Conservation (phyloP, 2,888 invertebrate genomes). For the Drosophila tanythrix region DNA sequence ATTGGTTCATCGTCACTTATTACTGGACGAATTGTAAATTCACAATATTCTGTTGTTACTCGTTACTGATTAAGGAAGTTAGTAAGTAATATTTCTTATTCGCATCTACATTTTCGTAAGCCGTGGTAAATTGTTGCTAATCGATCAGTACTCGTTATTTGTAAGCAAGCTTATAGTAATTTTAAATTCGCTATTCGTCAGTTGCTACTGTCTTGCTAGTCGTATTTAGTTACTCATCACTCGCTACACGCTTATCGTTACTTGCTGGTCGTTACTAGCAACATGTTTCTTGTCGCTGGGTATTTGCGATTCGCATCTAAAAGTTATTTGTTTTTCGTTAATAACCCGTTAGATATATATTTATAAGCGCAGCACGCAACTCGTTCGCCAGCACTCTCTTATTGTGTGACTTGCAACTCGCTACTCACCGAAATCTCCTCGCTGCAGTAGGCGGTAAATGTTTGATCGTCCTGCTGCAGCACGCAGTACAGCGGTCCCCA, state of each 20-base stretch:
- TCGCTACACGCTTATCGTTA: not conserved
- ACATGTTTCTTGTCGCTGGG: not conserved
- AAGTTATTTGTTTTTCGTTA: not conserved
- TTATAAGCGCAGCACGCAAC: not conserved
- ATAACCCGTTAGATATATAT: not conserved
- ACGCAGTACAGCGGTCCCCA: conserved; percentile 91
- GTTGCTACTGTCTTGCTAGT: not conserved
- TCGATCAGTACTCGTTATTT: not conserved
- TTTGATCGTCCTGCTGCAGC: conserved; percentile 89
- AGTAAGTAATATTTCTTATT: not conserved
- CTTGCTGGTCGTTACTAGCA: not conserved
- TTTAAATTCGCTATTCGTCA: not conserved
- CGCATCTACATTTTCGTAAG: not conserved
- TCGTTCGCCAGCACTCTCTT: not conserved
- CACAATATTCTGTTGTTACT: not conserved
- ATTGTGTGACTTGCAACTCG: not conserved
- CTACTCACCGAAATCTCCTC: conserved; percentile 90
- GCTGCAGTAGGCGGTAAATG: conserved; percentile 89
- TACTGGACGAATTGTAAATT: not conserved
- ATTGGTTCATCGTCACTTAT: not conserved
- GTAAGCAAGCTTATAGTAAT: not conserved
- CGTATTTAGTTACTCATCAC: not conserved
- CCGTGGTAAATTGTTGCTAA: not conserved
- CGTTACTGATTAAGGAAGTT: not conserved
- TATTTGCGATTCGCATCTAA: not conserved